phyloP scores from a whole-genome alignment of 2,797 vertebrate species.

The Mormyrus hasselquistii region DNA sequence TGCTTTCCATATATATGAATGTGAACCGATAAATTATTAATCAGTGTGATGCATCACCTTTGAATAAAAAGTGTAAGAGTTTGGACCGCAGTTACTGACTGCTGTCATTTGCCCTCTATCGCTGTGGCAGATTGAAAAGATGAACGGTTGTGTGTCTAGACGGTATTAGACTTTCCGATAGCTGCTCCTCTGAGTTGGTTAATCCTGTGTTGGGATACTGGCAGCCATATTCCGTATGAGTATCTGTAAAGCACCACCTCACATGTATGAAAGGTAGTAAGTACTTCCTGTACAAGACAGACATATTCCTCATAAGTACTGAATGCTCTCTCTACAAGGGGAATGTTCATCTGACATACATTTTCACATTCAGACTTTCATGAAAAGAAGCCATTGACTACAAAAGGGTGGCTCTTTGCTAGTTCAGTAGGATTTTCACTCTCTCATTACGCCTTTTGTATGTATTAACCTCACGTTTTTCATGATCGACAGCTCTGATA shows the following conservation, averaged over 20 bases:
- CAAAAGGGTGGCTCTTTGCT: not conserved
- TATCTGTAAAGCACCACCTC: not conserved
- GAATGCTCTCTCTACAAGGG: not conserved
- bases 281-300: not conserved
- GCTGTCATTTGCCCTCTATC: not conserved
- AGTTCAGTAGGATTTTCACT: not conserved
- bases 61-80: not conserved
- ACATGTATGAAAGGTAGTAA: not conserved
- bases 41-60: not conserved
- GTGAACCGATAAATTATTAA: not conserved
- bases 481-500: not conserved
- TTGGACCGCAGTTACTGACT: not conserved
- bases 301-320: not conserved
- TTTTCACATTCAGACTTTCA: not conserved
- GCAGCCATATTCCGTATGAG: not conserved
- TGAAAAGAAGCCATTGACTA: not conserved
- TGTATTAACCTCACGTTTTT: not conserved
- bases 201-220: not conserved
- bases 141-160: not conserved
- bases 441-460: not conserved
- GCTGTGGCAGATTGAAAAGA: not conserved
- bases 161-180: not conserved
- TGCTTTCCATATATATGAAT: not conserved
- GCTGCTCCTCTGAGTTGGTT: not conserved
- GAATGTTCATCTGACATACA: not conserved